These are phyloP conservation scores for Orchesella cincta DNA, from an alignment of 1,140 invertebrate genomes.

Conservation along the genomic window DNA sequence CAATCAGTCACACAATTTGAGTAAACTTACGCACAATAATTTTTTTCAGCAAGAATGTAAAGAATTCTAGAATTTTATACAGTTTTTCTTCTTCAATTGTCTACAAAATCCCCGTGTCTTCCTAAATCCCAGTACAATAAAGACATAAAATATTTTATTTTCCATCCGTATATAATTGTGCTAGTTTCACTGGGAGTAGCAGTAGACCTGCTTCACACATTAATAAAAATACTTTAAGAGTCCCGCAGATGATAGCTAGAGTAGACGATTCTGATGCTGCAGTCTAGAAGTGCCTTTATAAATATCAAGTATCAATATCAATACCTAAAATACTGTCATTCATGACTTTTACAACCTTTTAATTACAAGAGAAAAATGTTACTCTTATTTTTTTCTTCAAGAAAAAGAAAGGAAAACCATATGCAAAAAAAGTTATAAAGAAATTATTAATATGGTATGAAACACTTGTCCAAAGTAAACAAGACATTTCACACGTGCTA, in stretches of 20 bases:
- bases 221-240: background rate
- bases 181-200: slow-evolving; percentile 16
- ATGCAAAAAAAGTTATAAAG: background rate
- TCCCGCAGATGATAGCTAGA: background rate
- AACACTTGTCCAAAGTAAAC: background rate
- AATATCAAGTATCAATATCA: background rate
- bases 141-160: background rate
- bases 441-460: background rate
- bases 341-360: background rate
- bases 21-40: too few species aligned
- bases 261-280: background rate
- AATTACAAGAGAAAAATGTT: background rate
- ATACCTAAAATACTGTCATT: background rate
- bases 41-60: too few species aligned
- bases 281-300: background rate
- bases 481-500: slow-evolving; percentile 12
- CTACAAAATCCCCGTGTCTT: too few species aligned
- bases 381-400: background rate
- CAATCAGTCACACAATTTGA: too few species aligned
- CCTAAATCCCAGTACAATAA: too few species aligned
- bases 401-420: slow-evolving; percentile 4
- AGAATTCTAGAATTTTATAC: too few species aligned
- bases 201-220: slow-evolving; percentile 14
- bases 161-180: slow-evolving; percentile 23
- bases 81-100: too few species aligned